phyloP scores from a whole-genome alignment of 2,113 vertebrate genomes.

The Gymnorhina tibicen region DNA sequence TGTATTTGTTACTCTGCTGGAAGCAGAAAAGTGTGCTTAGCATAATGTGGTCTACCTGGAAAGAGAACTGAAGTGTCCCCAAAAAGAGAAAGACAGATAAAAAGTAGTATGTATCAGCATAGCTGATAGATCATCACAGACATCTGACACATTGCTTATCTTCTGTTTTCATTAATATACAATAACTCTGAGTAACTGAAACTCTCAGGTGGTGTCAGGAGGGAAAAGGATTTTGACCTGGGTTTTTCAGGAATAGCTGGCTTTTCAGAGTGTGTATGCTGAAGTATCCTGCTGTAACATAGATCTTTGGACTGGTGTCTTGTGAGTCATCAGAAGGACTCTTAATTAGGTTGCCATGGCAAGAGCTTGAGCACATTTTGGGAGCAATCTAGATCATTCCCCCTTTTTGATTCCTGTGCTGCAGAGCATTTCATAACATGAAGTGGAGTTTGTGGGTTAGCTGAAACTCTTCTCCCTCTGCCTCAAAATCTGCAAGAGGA shows the following conservation, averaged over 20 bases:
- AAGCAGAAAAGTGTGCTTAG: background rate
- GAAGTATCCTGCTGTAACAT: background rate
- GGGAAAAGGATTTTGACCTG: background rate
- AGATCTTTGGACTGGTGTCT: background rate
- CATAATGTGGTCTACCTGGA: fast-evolving
- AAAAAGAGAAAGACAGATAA: background rate
- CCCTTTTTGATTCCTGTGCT: background rate
- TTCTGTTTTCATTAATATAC: background rate
- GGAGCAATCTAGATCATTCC: background rate
- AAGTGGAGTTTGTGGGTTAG: background rate
- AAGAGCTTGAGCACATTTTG: background rate
- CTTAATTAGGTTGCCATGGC: background rate
- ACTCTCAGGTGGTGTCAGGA: background rate
- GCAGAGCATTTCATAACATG: background rate
- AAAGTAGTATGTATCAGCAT: background rate
- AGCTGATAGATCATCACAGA: background rate
- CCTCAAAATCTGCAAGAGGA: background rate
- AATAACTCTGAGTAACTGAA: background rate
- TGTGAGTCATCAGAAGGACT: background rate
- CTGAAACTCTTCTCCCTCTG: background rate
- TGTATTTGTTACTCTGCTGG: background rate
- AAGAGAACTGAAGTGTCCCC: background rate
- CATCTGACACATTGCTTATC: background rate
- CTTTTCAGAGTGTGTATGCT: background rate
- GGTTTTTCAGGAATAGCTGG: background rate